Evolutionary conservation across 1,140 invertebrate species (phyloP).

Genomic region (Calliopsis andreniformis): DNA sequence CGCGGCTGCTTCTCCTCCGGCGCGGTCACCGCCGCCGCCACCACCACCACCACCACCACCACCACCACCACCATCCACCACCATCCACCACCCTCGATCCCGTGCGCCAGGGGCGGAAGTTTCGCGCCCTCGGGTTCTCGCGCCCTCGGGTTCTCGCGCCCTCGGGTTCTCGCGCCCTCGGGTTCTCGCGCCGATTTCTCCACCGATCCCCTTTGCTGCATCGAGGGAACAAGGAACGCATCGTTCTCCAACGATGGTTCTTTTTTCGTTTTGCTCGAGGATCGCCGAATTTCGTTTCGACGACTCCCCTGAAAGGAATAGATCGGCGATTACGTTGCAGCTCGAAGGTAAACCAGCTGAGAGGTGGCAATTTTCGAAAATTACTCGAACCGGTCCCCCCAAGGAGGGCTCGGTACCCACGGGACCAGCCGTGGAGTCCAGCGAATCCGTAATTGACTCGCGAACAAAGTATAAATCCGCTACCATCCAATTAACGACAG

Average conservation of each 20-base stretch:
- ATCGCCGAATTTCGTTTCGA: background rate
- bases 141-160: too few relatives aligned
- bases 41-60: constrained; percentile 31
- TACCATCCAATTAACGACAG: constrained; percentile 39
- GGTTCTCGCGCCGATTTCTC: constrained; percentile 23
- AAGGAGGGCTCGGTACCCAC: background rate
- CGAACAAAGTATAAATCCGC: constrained; percentile 46
- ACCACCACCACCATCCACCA: constrained; percentile 14
- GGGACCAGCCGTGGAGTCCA: background rate
- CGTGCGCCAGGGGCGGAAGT: constrained; percentile 50
- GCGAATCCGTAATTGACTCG: constrained; percentile 23
- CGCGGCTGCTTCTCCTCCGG: constrained; percentile 43
- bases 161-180: constrained; percentile 27
- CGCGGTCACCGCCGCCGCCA: constrained; percentile 32
- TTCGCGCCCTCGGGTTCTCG: too few relatives aligned
- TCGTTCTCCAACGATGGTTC: background rate
- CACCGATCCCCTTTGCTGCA: background rate
- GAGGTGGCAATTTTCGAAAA: constrained; percentile 27
- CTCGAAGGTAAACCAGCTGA: background rate
- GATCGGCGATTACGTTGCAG: background rate
- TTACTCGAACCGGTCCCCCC: constrained; percentile 12
- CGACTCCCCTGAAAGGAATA: too few relatives aligned
- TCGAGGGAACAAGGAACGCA: background rate
- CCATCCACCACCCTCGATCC: constrained; percentile 34
- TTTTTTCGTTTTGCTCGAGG: too few relatives aligned